Percentiles rank a stretch among this genome's conserved stretches.
phyloP scores from a whole-genome alignment of 1,140 invertebrate species.

The Trachymyrmex septentrionalis region DNA sequence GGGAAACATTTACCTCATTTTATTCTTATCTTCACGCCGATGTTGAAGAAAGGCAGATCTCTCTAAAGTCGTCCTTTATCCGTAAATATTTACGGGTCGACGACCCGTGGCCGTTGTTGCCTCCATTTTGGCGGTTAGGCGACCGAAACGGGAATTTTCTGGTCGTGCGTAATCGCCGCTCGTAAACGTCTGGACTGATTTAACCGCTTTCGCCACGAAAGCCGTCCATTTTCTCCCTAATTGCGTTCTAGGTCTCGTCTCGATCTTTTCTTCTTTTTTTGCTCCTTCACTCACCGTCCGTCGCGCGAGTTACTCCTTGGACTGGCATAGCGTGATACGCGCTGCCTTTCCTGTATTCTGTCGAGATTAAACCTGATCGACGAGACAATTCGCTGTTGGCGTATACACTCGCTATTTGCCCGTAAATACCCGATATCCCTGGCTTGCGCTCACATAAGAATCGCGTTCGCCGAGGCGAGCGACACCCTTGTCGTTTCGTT shows the following conservation, averaged over 20 bases:
- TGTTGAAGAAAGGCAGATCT: background rate
- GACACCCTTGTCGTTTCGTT: slow-evolving; percentile 18
- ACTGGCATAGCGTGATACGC: slow-evolving; percentile 38
- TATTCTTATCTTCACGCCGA: slow-evolving; percentile 1
- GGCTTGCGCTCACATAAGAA: background rate
- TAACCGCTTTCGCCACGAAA: slow-evolving; percentile 75
- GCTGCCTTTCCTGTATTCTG: slow-evolving; percentile 44
- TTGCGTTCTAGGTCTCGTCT: slow-evolving; percentile 73
- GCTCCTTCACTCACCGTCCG: background rate
- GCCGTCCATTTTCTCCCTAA: slow-evolving; percentile 77
- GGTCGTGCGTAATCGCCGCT: slow-evolving; percentile 69
- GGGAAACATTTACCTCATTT: background rate
- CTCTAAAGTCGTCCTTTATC: background rate
- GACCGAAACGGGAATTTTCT: slow-evolving; percentile 75
- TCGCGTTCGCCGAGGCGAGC: slow-evolving; percentile 9
- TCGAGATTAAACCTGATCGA: slow-evolving; percentile 52
- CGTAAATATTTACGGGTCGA: no score
- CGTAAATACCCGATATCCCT: slow-evolving; percentile 6
- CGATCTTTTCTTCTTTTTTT: slow-evolving; percentile 65
- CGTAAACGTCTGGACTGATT: slow-evolving; percentile 81
- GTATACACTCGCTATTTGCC: background rate
- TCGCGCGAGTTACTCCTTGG: slow-evolving; percentile 18
- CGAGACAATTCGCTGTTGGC: slow-evolving; percentile 52
- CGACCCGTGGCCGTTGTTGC: background rate
- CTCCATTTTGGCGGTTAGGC: slow-evolving; percentile 50